Evolutionary conservation across 2,888 invertebrate genomes (phyloP).

Genomic region (Seira ritae): DNA sequence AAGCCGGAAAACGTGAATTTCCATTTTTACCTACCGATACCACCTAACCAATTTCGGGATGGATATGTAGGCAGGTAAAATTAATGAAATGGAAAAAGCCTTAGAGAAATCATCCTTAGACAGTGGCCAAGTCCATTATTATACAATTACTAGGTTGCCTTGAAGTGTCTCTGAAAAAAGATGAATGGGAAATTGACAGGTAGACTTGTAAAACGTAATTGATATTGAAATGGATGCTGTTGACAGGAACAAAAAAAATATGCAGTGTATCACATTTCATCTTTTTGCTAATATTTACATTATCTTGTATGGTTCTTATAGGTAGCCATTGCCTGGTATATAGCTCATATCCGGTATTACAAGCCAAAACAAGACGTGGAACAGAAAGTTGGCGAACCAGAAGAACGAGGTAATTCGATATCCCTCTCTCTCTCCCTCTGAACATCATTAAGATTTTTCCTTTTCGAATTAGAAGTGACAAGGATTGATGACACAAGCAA

Average conservation of each 20-base stretch:
- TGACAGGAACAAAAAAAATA: too few species aligned
- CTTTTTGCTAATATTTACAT: too few species aligned
- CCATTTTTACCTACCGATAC: too few species aligned
- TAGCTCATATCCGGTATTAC: constrained; percentile 58
- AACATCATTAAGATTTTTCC: constrained; percentile 51
- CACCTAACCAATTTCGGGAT: too few species aligned
- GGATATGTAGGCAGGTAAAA: too few species aligned
- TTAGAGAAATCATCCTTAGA: too few species aligned
- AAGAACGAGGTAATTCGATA: constrained; percentile 59
- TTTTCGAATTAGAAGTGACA: constrained; percentile 52
- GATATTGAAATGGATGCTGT: not conserved
- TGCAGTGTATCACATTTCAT: too few species aligned
- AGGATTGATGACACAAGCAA: constrained; percentile 49
- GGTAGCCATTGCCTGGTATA: constrained; percentile 65
- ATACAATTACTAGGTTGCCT: too few species aligned
- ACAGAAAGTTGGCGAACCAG: constrained; percentile 52
- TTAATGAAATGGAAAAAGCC: too few species aligned
- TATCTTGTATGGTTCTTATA: too few species aligned
- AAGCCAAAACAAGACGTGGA: constrained; percentile 56
- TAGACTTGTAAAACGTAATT: not conserved
- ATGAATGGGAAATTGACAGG: not conserved
- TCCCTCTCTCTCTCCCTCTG: constrained; percentile 24
- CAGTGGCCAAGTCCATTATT: too few species aligned
- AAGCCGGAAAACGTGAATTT: too few species aligned
- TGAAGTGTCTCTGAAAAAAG: not conserved